Percentiles rank a stretch among this genome's conserved stretches.
These are phyloP conservation scores for Platichthys stellatus DNA, from an alignment of 2,113 vertebrate species.

Conservation along the genomic window DNA sequence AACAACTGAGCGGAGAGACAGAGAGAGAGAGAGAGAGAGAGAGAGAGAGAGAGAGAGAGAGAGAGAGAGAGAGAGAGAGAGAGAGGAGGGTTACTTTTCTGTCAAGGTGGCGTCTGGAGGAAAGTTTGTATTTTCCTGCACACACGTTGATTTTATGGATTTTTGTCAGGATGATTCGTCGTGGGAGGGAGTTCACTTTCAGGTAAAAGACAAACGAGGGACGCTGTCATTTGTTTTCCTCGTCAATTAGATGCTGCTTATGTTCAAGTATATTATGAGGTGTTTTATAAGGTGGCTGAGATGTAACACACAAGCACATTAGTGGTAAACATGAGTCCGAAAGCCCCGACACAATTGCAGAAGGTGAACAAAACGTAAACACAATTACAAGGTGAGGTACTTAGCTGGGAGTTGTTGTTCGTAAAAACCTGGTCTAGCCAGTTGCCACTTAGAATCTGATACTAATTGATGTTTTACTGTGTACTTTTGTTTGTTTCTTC, in stretches of 20 bases:
- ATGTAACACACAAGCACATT: too few species aligned
- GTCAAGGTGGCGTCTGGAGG: not conserved
- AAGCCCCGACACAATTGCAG: too few species aligned
- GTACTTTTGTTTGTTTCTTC: too few species aligned
- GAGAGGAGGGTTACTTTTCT: conserved; percentile 40
- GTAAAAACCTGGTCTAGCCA: too few species aligned
- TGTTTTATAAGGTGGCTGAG: too few species aligned
- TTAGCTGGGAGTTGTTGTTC: too few species aligned
- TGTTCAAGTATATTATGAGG: not conserved
- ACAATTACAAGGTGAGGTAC: too few species aligned
- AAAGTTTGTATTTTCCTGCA: conserved; percentile 50
- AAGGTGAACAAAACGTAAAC: too few species aligned
- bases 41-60: conserved; percentile 30
- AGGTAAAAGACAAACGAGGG: not conserved
- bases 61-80: conserved; percentile 6
- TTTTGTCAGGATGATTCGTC: not conserved
- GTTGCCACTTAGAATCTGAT: too few species aligned
- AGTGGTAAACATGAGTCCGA: too few species aligned
- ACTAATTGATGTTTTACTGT: too few species aligned
- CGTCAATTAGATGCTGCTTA: not conserved
- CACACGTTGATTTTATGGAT: not conserved
- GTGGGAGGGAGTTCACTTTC: conserved; percentile 7
- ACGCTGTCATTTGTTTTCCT: not conserved
- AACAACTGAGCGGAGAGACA: conserved; percentile 48
- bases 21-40: not conserved